Evolutionary conservation across 2,797 vertebrate genomes (phyloP).

Genomic region (Hydrocynus forskahlii): DNA sequence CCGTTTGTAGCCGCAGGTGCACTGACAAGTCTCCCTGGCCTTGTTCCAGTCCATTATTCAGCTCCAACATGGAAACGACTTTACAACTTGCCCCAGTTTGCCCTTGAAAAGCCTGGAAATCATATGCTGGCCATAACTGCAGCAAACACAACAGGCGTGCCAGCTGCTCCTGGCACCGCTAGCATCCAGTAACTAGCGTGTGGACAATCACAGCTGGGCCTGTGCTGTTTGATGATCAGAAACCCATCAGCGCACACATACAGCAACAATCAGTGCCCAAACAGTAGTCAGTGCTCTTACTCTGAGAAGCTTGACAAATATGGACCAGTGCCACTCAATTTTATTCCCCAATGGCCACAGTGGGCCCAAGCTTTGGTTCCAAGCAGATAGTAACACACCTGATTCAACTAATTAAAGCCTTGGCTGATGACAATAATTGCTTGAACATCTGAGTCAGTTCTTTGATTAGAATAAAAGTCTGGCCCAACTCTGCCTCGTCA

Average conservation of each 20-base stretch:
- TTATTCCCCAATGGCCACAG: conserved; percentile 5
- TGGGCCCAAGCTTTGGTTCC: conserved; percentile 31
- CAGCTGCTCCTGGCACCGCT: conserved; percentile 68
- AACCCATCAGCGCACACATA: background rate
- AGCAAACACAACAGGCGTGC: conserved; percentile 56
- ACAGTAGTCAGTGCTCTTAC: background rate
- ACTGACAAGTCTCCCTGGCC: conserved; percentile 55
- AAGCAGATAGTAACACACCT: background rate
- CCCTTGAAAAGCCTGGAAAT: conserved; percentile 63
- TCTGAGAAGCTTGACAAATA: background rate
- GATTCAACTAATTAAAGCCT: conserved; percentile 46
- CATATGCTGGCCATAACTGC: conserved; percentile 61
- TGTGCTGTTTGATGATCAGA: background rate
- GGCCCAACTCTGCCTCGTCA: conserved; percentile 4
- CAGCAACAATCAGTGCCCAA: conserved; percentile 2
- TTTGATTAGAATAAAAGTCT: conserved; percentile 24
- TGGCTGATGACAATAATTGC: conserved; percentile 36
- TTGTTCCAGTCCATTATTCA: conserved; percentile 60
- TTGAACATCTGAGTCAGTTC: conserved; percentile 31
- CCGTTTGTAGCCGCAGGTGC: conserved; percentile 58
- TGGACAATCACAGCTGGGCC: background rate
- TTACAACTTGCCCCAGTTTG: conserved; percentile 59
- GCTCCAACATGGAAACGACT: conserved; percentile 63
- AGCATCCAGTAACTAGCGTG: conserved; percentile 27
- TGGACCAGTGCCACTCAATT: conserved; percentile 10